Percentiles rank a stretch among this genome's conserved stretches.
Evolutionary conservation across 1,140 invertebrate species (phyloP).

Genomic region (Procambarus virginalis): DNA sequence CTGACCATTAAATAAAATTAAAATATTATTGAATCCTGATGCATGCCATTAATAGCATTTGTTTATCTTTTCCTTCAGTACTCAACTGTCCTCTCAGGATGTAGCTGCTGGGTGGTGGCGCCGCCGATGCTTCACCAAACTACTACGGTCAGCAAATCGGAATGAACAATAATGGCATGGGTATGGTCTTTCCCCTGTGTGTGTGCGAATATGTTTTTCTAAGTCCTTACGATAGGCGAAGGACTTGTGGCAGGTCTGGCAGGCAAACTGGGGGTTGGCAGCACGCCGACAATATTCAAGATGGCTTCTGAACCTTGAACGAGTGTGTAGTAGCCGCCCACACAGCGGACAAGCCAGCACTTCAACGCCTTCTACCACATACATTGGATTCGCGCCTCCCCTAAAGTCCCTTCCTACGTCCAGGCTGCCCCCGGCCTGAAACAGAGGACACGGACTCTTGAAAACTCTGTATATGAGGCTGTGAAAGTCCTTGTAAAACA

Average conservation of each 20-base stretch:
- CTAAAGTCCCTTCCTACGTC: slow-evolving; percentile 43
- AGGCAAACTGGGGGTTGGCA: slow-evolving; percentile 76
- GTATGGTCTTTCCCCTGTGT: slow-evolving; percentile 87
- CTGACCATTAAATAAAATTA: not conserved
- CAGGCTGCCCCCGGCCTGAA: slow-evolving; percentile 58
- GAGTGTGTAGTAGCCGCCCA: slow-evolving; percentile 48
- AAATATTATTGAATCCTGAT: not conserved
- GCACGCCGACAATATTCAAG: slow-evolving; percentile 59
- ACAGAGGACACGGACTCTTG: slow-evolving; percentile 60
- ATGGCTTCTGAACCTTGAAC: slow-evolving; percentile 44
- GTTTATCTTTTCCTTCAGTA: not conserved
- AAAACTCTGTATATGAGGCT: slow-evolving; percentile 23
- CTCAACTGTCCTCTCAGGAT: slow-evolving; percentile 10
- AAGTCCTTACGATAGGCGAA: slow-evolving; percentile 75
- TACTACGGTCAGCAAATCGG: slow-evolving; percentile 86
- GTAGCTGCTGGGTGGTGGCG: slow-evolving; percentile 82
- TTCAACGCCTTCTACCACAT: slow-evolving; percentile 25
- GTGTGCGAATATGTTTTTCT: slow-evolving; percentile 82
- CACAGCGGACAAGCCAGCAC: slow-evolving; percentile 52
- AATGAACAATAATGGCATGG: slow-evolving; percentile 89
- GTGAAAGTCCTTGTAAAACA: slow-evolving; percentile 4
- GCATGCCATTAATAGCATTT: not conserved
- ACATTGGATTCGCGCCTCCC: slow-evolving; percentile 43
- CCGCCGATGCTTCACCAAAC: slow-evolving; percentile 80
- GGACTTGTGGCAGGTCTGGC: slow-evolving; percentile 78